A percentile compares a stretch with the other conserved stretches of the same genome.
Conservation (phyloP, 2,797 vertebrate species). For the Gymnoscopelus microlampas region DNA sequence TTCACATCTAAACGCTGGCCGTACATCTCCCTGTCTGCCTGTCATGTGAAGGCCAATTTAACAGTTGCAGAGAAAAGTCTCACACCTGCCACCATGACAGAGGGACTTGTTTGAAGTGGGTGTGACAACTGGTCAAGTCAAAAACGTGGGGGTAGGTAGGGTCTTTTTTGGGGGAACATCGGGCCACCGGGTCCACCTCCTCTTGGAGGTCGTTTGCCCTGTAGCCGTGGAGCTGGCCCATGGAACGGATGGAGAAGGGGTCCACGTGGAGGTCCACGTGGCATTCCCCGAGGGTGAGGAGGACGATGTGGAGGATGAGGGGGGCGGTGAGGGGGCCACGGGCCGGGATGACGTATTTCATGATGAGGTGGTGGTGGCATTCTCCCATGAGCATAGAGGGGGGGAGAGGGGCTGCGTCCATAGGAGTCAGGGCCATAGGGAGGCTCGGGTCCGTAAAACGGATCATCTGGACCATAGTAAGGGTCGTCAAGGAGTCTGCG, state of each 20-base stretch:
- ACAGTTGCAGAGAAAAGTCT: constrained; percentile 5
- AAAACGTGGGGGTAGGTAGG: constrained; percentile 90
- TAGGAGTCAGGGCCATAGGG: constrained; percentile 70
- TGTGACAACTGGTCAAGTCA: constrained; percentile 69
- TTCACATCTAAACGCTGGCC: constrained; percentile 10
- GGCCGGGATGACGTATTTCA: constrained; percentile 66
- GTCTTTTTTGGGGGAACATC: constrained; percentile 91
- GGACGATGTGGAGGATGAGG: constrained; percentile 70
- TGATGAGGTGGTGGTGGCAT: constrained; percentile 59
- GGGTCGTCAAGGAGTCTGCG: constrained; percentile 7
- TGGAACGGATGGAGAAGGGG: constrained; percentile 71
- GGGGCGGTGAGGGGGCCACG: constrained; percentile 65
- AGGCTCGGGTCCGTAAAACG: constrained; percentile 55
- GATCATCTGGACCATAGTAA: constrained; percentile 46
- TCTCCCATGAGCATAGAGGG: constrained; percentile 58
- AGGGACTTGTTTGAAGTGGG: constrained; percentile 32
- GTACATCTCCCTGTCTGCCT: neutral
- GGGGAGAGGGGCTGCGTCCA: constrained; percentile 64
- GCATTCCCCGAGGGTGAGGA: constrained; percentile 62
- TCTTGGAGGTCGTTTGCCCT: constrained; percentile 86
- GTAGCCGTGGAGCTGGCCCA: constrained; percentile 79
- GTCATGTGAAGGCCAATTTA: constrained; percentile 1
- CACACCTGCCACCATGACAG: neutral
- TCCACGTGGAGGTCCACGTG: constrained; percentile 23
- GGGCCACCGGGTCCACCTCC: constrained; percentile 77